Evolutionary conservation across 2,888 invertebrate species (phyloP).

Genomic region (Cryptus viduatorius): DNA sequence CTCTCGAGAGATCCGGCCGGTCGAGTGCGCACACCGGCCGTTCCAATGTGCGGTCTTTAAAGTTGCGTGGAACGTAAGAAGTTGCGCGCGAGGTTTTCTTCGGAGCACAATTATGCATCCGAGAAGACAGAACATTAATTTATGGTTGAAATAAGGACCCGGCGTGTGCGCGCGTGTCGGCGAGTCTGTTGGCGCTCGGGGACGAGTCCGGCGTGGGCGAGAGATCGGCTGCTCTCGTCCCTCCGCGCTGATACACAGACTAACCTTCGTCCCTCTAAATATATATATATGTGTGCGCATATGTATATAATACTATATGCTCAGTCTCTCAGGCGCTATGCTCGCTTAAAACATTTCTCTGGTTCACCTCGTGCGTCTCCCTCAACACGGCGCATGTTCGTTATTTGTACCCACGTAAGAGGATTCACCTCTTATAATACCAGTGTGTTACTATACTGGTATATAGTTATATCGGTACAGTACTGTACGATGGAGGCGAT

Average conservation of each 20-base stretch:
- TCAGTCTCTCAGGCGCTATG: conserved; percentile 72
- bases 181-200: conserved; percentile 80
- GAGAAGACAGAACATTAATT: conserved; percentile 83
- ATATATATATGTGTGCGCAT: conserved; percentile 28
- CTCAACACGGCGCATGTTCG: conserved; percentile 80
- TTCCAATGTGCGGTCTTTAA: not conserved
- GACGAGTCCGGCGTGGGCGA: conserved; percentile 55
- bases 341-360: conserved; percentile 84
- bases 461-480: conserved; percentile 23
- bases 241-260: conserved; percentile 15
- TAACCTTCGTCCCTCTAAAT: conserved; percentile 13
- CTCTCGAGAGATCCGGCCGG: not conserved
- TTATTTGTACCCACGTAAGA: conserved; percentile 83
- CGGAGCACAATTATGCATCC: conserved; percentile 82
- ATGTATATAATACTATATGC: conserved; percentile 33
- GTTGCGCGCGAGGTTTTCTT: conserved; percentile 22
- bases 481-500: conserved; percentile 77
- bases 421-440: conserved; percentile 71
- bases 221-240: conserved; percentile 31
- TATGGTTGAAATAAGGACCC: conserved; percentile 82
- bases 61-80: conserved; percentile 9
- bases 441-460: conserved; percentile 37
- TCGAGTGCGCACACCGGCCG: conserved; percentile 6
- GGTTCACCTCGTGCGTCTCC: conserved; percentile 79
- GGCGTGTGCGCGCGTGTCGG: conserved; percentile 82